Conservation (phyloP, 2,797 vertebrate species). For the Emydoidea blandingii region DNA sequence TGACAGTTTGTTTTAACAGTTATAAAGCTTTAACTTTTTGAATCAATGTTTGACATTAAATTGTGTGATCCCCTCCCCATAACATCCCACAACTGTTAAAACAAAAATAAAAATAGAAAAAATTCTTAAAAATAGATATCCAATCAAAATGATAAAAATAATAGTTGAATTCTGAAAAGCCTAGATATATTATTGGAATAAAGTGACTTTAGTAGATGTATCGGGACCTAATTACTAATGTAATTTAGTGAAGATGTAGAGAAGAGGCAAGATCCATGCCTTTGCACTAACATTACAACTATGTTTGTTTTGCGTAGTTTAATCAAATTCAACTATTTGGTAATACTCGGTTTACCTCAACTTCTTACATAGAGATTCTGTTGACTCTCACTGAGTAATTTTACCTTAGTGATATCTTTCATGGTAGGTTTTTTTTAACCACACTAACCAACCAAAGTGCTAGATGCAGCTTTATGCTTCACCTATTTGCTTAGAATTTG, state of each 20-base stretch:
- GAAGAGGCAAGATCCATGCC: conserved; percentile 39
- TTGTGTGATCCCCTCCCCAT: background rate
- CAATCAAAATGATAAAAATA: background rate
- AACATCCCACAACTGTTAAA: background rate
- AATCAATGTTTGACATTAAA: too few relatives aligned
- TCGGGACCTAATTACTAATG: conserved; percentile 34
- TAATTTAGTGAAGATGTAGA: conserved; percentile 25
- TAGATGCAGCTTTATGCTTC: background rate
- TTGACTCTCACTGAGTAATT: background rate
- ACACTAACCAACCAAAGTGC: background rate
- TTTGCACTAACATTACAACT: conserved; percentile 45
- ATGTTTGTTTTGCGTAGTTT: conserved; percentile 71
- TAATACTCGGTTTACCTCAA: conserved; percentile 58
- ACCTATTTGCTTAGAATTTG: background rate
- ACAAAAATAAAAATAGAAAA: background rate
- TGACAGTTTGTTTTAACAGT: background rate
- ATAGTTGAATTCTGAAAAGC: background rate
- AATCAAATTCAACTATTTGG: conserved; percentile 62
- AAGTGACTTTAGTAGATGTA: conserved; percentile 1
- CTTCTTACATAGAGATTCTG: background rate
- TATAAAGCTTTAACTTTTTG: too few relatives aligned
- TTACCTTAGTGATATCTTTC: background rate
- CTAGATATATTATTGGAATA: background rate
- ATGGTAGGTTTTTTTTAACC: background rate
- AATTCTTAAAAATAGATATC: background rate